Evolutionary conservation across 1,140 invertebrate species (phyloP), one percentile per base, ranked within the genome.

Genomic region (Pachyrhynchus sulphureomaculatus): DNA sequence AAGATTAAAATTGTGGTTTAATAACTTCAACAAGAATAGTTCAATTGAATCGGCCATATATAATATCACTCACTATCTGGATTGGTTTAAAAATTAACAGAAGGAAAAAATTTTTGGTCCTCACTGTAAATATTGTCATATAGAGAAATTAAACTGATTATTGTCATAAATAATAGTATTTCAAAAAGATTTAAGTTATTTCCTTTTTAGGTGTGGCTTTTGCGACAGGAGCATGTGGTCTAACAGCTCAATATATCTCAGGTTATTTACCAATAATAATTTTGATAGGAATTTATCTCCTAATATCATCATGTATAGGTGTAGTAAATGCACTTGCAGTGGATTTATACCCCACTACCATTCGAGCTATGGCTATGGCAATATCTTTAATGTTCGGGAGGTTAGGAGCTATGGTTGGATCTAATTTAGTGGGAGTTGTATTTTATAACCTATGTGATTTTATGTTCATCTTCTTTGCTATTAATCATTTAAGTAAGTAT

Each of bases 341-440:
- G 1, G 75, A 76, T 53, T 64, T 76, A 36, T 76, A 72, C 56
- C 72, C 75, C n/a, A 76, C 75, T n/a, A 66, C 72, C 42, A 65
- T 57, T 66, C 76, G 81, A 57, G 80, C 78, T 1, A 82, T 82
- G 81, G 80, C 81, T 20, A 77, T 83, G 74, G 80, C 81, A 20
- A 72, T 81, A 15, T 81, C 81, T 68, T 75, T 82, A 55, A 83
- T 82, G 81, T 77, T 80, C 59, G 81, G 81, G 4, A 68, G 81
- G 8, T 66, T 77, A 17, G 81, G 81, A 2, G 81, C 80, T 0
- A 78, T 80, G 2, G 67, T 76, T 33, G 81, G 81, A 8, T 77
- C 79, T 2, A 77, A 80, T 63, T 36, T 80, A 18, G 73, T 78
- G 3, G 81, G 80, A 6, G 70, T 71, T 10, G 71, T 80, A 0